Evolutionary conservation across 2,113 vertebrate genomes (phyloP).

Genomic region (Sinocyclocheilus rhinocerous): DNA sequence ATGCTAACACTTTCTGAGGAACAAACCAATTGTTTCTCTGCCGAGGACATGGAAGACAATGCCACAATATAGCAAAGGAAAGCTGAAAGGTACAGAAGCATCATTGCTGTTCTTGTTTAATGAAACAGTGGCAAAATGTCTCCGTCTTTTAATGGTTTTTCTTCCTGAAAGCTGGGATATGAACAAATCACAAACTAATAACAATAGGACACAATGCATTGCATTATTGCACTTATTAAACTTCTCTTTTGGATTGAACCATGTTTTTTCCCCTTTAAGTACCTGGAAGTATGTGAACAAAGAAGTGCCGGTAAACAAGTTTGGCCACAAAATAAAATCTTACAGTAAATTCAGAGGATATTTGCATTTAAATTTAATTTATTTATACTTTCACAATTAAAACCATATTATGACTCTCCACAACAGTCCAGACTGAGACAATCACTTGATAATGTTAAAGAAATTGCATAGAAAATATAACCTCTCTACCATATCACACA

Average conservation of each 20-base stretch:
- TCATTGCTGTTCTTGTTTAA: neutral
- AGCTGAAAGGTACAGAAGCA: neutral
- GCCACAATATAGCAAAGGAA: neutral
- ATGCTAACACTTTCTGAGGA: conserved; percentile 26
- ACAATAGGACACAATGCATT: neutral
- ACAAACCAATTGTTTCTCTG: conserved; percentile 27
- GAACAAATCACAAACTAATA: neutral
- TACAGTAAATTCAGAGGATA: neutral
- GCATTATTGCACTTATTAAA: neutral
- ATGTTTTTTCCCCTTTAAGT: neutral
- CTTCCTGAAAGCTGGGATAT: neutral
- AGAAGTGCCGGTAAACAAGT: neutral
- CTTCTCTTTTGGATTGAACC: conserved; percentile 18
- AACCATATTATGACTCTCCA: neutral
- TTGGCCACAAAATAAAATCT: too few relatives aligned
- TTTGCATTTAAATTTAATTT: neutral
- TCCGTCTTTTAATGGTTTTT: neutral
- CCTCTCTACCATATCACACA: neutral
- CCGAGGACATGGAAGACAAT: neutral
- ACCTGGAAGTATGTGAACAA: neutral
- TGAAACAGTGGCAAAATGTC: neutral
- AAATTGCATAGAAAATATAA: neutral
- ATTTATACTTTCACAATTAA: neutral
- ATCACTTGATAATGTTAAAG: neutral
- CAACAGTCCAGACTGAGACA: neutral